A percentile compares a stretch with the other conserved stretches of the same genome.
Conservation (phyloP, 2,888 invertebrate species). For the Lepidonotus clava region DNA sequence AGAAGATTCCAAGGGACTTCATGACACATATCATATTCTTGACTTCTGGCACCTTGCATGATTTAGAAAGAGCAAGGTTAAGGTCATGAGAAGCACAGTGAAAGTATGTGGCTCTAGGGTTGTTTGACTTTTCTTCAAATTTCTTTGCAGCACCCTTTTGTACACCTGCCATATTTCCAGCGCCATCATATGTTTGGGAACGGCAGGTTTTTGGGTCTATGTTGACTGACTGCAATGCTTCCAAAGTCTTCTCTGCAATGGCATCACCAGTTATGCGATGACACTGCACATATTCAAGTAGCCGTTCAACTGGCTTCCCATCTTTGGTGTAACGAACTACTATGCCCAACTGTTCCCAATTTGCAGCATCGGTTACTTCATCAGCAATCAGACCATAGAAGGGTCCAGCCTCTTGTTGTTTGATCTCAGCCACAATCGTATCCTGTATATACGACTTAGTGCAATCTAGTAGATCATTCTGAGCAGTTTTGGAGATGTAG, state of each 20-base stretch:
- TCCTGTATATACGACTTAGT: conserved; percentile 52
- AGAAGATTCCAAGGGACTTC: too few relatives aligned
- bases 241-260: too few relatives aligned
- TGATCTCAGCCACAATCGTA: conserved; percentile 49
- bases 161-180: conserved; percentile 50
- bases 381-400: conserved; percentile 43
- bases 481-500: conserved; percentile 52
- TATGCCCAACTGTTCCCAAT: conserved; percentile 53
- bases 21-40: too few relatives aligned
- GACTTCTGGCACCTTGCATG: too few relatives aligned
- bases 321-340: conserved; percentile 47
- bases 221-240: background rate
- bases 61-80: too few relatives aligned
- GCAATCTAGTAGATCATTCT: conserved; percentile 52
- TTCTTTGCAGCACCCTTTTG: conserved; percentile 33
- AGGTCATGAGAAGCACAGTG: too few relatives aligned
- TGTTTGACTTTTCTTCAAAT: too few relatives aligned
- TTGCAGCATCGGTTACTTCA: conserved; percentile 43
- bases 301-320: too few relatives aligned
- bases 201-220: conserved; percentile 35
- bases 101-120: too few relatives aligned
- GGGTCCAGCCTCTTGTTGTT: conserved; percentile 1
- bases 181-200: conserved; percentile 55
- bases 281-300: too few relatives aligned
- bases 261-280: too few relatives aligned